phyloP scores from a whole-genome alignment of 2,113 vertebrate species.

The Lepus americanus region DNA sequence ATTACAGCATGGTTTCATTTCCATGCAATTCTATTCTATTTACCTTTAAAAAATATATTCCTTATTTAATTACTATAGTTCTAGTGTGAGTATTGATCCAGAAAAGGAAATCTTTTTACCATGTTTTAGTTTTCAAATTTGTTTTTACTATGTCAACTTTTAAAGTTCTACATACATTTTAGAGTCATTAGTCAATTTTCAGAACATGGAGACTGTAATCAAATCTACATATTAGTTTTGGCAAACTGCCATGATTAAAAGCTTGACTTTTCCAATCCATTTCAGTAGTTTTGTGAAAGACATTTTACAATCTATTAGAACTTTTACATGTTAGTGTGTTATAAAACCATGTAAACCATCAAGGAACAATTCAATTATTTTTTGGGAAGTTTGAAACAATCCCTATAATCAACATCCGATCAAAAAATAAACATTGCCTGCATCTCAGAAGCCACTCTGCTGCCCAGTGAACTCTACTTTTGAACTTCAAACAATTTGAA shows the following conservation, averaged over 20 bases:
- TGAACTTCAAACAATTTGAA: slow-evolving; percentile 9
- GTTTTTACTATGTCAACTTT: neutral
- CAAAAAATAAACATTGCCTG: neutral
- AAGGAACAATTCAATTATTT: neutral
- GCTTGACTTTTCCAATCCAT: neutral
- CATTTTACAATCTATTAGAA: neutral
- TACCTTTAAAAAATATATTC: neutral
- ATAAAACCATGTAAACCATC: neutral
- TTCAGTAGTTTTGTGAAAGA: slow-evolving; percentile 27
- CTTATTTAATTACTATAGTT: neutral
- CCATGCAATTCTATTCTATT: neutral
- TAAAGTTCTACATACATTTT: neutral
- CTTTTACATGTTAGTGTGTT: neutral
- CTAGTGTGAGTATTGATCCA: neutral
- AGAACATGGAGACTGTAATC: slow-evolving; percentile 10
- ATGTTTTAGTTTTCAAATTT: neutral
- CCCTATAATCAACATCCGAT: neutral
- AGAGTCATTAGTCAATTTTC: neutral
- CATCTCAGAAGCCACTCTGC: neutral
- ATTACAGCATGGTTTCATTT: neutral
- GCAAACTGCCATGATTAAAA: neutral
- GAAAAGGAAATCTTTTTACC: neutral
- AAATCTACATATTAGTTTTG: neutral
- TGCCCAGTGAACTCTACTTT: neutral
- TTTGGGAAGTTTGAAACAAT: neutral